These are phyloP conservation scores for Zoroaster sp. DNA, from an alignment of 53 echinoderm and acorn worm species.

Conservation along the genomic window DNA sequence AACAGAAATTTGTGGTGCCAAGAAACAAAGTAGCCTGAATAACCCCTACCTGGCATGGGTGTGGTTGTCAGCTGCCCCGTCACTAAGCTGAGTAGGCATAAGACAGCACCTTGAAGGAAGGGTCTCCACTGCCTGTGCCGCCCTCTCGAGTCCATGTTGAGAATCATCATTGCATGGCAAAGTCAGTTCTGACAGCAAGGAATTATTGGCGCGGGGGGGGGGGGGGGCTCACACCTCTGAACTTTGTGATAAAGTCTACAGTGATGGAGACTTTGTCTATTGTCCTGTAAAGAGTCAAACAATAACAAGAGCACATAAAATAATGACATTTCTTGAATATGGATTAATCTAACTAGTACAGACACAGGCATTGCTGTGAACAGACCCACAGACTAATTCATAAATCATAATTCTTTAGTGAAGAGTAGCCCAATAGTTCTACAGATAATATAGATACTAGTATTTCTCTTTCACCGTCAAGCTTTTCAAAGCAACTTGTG, in stretches of 20 bases:
- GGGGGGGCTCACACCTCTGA: too few species aligned
- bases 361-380: too few species aligned
- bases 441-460: too few species aligned
- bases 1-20: background rate
- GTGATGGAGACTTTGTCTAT: background rate
- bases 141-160: conserved; percentile 15
- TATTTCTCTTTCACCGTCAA: too few species aligned
- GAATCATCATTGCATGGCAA: conserved; percentile 1
- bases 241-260: too few species aligned
- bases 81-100: background rate
- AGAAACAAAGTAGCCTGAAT: background rate
- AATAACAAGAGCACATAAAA: too few species aligned
- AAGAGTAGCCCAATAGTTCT: too few species aligned
- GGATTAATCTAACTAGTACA: too few species aligned
- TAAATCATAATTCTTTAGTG: too few species aligned
- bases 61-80: background rate
- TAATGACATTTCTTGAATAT: too few species aligned
- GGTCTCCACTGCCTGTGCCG: background rate
- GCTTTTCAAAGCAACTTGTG: too few species aligned
- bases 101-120: background rate
- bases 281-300: background rate
- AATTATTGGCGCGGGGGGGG: background rate
- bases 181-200: background rate
- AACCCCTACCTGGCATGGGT: background rate
- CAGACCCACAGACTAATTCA: too few species aligned